Percentiles rank a stretch among this genome's conserved stretches.
Conservation (phyloP, 2,888 invertebrate genomes). For the Spilosoma lubricipeda region DNA sequence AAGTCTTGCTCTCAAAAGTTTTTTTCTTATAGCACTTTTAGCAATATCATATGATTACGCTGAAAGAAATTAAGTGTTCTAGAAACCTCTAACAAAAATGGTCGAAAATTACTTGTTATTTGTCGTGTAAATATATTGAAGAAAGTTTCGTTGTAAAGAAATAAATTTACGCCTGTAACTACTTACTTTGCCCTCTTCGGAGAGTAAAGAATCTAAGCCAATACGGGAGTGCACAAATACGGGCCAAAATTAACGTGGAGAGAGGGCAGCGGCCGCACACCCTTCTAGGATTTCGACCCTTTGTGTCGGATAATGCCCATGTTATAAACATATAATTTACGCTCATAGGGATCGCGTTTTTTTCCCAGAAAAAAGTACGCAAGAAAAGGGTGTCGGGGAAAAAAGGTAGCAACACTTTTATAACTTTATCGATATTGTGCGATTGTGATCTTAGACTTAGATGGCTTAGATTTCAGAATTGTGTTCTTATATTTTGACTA, state of each 20-base stretch:
- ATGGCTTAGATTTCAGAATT: constrained; percentile 17
- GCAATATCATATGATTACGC: constrained; percentile 17
- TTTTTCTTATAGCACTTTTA: constrained; percentile 21
- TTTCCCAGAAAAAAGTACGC: constrained; percentile 29
- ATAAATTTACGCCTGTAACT: constrained; percentile 38
- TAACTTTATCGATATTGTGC: constrained; percentile 38
- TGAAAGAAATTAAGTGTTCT: constrained; percentile 8
- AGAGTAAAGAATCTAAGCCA: constrained; percentile 67
- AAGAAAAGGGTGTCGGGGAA: constrained; percentile 34
- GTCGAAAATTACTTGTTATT: not conserved
- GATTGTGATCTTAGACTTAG: constrained; percentile 38
- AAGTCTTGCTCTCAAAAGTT: constrained; percentile 17
- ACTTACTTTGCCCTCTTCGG: constrained; percentile 36
- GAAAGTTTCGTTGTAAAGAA: constrained; percentile 27
- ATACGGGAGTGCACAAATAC: constrained; percentile 76
- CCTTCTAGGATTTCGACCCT: constrained; percentile 45
- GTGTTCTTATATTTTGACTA: too few species aligned
- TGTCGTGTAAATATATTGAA: not conserved
- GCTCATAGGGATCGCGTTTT: constrained; percentile 31
- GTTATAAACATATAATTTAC: constrained; percentile 56
- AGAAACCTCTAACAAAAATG: constrained; percentile 12
- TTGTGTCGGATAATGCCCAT: constrained; percentile 50
- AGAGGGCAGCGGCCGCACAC: constrained; percentile 34
- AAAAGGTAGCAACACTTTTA: constrained; percentile 34
- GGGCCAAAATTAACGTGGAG: constrained; percentile 59